phyloP scores from a whole-genome alignment of 2,888 invertebrate species.

The Altica lythri region DNA sequence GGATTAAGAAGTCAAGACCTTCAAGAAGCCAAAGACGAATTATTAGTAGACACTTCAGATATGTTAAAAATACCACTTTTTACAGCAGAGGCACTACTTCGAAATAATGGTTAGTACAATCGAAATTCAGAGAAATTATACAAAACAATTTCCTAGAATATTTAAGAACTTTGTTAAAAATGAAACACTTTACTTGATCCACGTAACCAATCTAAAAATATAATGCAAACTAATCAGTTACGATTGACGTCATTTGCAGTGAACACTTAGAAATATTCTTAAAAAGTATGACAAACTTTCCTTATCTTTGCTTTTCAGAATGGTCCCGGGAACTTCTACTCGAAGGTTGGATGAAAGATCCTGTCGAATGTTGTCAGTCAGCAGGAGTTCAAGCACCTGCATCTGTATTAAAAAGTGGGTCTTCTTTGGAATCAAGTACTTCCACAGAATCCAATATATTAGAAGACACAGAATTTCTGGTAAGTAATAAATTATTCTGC shows the following conservation, averaged over 20 bases:
- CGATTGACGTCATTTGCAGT: no score
- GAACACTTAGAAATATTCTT: no score
- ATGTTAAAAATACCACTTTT: slow-evolving; percentile 72
- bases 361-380: slow-evolving; percentile 66
- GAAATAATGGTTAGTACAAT: slow-evolving; percentile 67
- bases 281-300: no score
- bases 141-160: no score
- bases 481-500: slow-evolving; percentile 40
- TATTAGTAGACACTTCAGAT: slow-evolving; percentile 71
- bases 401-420: slow-evolving; percentile 56
- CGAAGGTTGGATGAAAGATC: slow-evolving; percentile 71
- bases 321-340: slow-evolving; percentile 70
- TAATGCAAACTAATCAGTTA: no score
- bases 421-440: slow-evolving; percentile 53
- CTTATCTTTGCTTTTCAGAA: slow-evolving; percentile 56
- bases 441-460: slow-evolving; percentile 49
- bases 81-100: slow-evolving; percentile 69
- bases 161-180: no score
- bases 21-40: slow-evolving; percentile 72
- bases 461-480: slow-evolving; percentile 49
- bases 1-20: slow-evolving; percentile 70
- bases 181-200: no score
- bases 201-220: no score
- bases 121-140: no score
- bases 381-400: slow-evolving; percentile 69